phyloP scores from a whole-genome alignment of 2,113 vertebrate species.

The Rhombomys opimus region DNA sequence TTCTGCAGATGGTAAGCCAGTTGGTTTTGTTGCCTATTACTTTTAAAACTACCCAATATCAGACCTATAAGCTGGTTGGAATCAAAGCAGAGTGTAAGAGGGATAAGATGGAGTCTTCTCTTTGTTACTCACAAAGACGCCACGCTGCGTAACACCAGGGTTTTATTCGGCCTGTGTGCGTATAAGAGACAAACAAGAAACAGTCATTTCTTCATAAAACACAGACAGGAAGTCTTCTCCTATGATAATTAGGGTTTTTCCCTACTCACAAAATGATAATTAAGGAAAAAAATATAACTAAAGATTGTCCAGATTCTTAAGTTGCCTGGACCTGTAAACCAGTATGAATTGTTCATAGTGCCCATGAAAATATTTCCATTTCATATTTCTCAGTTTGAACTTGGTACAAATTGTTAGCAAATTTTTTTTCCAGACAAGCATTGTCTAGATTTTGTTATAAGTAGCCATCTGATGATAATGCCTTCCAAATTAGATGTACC shows the following conservation, averaged over 20 bases:
- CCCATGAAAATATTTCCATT: not conserved
- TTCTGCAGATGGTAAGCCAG: constrained; percentile 86
- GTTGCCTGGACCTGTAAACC: not conserved
- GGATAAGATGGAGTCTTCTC: not conserved
- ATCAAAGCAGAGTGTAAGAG: not conserved
- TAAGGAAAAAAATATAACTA: not conserved
- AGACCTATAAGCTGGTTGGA: not conserved
- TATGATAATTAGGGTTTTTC: not conserved
- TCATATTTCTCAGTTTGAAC: constrained; percentile 35
- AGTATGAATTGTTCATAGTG: not conserved
- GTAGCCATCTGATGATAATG: not conserved
- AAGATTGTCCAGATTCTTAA: not conserved
- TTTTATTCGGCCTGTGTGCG: not conserved
- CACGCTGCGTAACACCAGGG: not conserved
- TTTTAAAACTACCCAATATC: not conserved
- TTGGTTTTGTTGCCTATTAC: accelerated
- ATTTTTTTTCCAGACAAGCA: not conserved
- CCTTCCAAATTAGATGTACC: not conserved
- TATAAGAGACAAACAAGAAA: not conserved
- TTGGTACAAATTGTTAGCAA: not conserved
- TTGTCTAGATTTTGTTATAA: not conserved
- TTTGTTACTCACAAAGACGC: not conserved
- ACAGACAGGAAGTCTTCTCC: not conserved
- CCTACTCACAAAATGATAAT: not conserved
- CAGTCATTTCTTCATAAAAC: not conserved